These are phyloP conservation scores for Drosophila mettleri DNA, from an alignment of 2,888 invertebrate species.

Conservation along the genomic window DNA sequence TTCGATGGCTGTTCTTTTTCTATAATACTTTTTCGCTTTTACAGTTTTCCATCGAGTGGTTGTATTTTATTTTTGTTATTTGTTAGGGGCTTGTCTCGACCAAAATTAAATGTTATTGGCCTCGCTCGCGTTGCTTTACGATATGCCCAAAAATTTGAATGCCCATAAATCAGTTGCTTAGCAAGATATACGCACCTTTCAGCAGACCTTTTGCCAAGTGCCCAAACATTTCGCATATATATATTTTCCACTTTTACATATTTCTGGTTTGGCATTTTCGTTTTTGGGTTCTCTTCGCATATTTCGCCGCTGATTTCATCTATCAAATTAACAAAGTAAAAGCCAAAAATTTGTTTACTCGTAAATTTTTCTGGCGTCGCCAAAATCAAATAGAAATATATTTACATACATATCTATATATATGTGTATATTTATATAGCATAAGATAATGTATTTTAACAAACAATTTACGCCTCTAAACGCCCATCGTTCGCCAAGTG, in stretches of 20 bases:
- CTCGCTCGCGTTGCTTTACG: conserved; percentile 56
- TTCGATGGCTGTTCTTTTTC: conserved; percentile 33
- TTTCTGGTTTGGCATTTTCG: conserved; percentile 7
- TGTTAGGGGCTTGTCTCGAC: conserved; percentile 30
- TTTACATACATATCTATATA: neutral
- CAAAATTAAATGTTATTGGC: conserved; percentile 79
- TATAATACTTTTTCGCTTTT: conserved; percentile 38
- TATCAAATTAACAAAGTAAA: conserved; percentile 77
- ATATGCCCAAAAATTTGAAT: conserved; percentile 66
- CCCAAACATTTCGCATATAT: conserved; percentile 45
- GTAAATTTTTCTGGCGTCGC: conserved; percentile 68
- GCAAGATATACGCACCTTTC: conserved; percentile 62
- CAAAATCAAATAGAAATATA: conserved; percentile 1
- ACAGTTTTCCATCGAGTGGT: conserved; percentile 65
- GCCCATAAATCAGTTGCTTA: conserved; percentile 63
- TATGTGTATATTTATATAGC: neutral
- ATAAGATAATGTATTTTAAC: conserved; percentile 14
- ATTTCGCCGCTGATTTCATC: conserved; percentile 75
- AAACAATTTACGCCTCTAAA: conserved; percentile 12
- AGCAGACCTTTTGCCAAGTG: conserved; percentile 49
- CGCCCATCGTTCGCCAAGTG: conserved; percentile 28
- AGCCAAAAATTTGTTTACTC: conserved; percentile 52
- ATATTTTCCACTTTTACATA: neutral
- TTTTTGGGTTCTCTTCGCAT: conserved; percentile 42
- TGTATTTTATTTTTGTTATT: neutral